phyloP scores from a whole-genome alignment of 2,888 invertebrate species.

The Meghimatium bilineatum region DNA sequence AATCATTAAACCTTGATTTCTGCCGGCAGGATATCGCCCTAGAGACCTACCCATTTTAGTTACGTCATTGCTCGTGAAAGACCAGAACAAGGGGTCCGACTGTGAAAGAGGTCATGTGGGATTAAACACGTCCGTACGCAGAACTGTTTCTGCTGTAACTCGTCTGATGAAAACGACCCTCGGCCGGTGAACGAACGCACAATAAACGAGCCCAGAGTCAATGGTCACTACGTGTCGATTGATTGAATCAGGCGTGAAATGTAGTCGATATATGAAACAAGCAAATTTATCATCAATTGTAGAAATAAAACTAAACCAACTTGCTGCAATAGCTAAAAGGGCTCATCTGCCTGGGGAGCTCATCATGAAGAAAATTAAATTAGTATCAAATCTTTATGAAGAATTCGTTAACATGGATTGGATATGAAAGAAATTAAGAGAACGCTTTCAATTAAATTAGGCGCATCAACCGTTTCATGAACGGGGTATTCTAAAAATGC shows the following conservation, averaged over 20 bases:
- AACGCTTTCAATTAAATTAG: neutral
- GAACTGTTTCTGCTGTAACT: conserved; percentile 17
- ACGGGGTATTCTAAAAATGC: conserved; percentile 21
- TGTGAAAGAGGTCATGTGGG: conserved; percentile 21
- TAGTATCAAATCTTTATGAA: conserved; percentile 60
- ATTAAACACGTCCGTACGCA: neutral
- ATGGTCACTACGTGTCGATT: conserved; percentile 4
- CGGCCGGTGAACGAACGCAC: conserved; percentile 2
- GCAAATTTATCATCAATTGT: neutral
- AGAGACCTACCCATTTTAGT: conserved; percentile 31
- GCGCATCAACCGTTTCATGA: neutral
- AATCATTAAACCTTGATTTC: conserved; percentile 27
- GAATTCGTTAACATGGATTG: conserved; percentile 60
- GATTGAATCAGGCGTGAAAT: conserved; percentile 10
- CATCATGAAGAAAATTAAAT: conserved; percentile 59
- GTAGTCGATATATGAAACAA: neutral
- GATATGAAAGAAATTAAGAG: conserved; percentile 43
- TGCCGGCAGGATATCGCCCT: conserved; percentile 8
- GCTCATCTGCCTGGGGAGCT: conserved; percentile 30
- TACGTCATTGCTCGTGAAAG: conserved; percentile 32
- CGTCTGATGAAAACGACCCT: conserved; percentile 15
- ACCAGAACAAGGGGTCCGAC: conserved; percentile 13
- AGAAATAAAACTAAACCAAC: conserved; percentile 14
- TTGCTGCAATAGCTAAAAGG: neutral
- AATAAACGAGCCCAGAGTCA: conserved; percentile 1